Conservation (phyloP, 2,888 invertebrate species). For the Aricia artaxerxes region DNA sequence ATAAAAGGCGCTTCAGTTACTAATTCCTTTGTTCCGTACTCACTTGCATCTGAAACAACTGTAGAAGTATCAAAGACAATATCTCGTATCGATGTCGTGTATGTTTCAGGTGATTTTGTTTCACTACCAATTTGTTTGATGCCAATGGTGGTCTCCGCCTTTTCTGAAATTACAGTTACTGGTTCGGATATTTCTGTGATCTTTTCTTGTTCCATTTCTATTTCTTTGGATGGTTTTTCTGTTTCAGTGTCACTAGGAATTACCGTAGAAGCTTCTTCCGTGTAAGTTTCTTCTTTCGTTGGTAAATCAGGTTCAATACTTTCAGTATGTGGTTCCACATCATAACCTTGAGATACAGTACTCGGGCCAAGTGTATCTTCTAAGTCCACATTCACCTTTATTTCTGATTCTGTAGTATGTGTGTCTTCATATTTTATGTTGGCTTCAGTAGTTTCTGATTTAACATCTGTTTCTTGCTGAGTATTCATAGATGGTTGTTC, state of each 20-base stretch:
- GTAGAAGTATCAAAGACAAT: neutral
- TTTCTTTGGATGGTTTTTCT: slow-evolving; percentile 30
- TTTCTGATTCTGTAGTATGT: slow-evolving; percentile 24
- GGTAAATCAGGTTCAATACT: slow-evolving; percentile 31
- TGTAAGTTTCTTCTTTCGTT: slow-evolving; percentile 27
- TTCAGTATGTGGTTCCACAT: slow-evolving; percentile 8
- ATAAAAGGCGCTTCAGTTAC: neutral
- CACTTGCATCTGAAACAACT: neutral
- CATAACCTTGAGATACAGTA: neutral
- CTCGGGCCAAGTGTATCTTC: neutral
- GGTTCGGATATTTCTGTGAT: slow-evolving; percentile 12
- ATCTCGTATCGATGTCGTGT: slow-evolving; percentile 8
- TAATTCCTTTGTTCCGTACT: neutral
- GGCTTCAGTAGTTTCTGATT: neutral
- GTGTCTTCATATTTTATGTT: slow-evolving; percentile 26
- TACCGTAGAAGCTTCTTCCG: slow-evolving; percentile 5
- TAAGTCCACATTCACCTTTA: neutral
- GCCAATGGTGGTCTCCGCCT: neutral
- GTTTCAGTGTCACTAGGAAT: slow-evolving; percentile 31
- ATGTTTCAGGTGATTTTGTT: slow-evolving; percentile 3
- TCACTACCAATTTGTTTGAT: slow-evolving; percentile 2
- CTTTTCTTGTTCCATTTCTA: slow-evolving; percentile 34
- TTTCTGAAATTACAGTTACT: slow-evolving; percentile 15
- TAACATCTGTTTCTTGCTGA: slow-evolving; percentile 4
- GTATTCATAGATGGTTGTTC: neutral